phyloP scores from a whole-genome alignment of 2,113 vertebrate genomes.

The Laticauda laticaudata region DNA sequence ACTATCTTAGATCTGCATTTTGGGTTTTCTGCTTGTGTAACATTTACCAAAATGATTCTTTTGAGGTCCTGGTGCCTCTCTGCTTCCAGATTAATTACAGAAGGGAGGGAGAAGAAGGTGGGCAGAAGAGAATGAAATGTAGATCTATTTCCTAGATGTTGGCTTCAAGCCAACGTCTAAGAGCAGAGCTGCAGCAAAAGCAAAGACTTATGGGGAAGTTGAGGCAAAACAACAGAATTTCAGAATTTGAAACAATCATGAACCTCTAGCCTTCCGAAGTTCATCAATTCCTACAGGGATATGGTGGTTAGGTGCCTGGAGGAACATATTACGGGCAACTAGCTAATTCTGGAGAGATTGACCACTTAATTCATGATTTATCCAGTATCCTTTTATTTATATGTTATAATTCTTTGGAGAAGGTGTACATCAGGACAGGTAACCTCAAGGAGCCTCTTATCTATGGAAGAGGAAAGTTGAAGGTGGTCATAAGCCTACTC shows the following conservation, averaged over 20 bases:
- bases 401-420: neutral
- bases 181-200: neutral
- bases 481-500: neutral
- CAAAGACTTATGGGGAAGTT: neutral
- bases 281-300: constrained; percentile 28
- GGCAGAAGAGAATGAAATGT: neutral
- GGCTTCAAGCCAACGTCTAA: fast-evolving
- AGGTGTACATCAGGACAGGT: neutral
- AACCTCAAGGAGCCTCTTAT: neutral
- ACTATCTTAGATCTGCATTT: constrained; percentile 54
- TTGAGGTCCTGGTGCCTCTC: constrained; percentile 36
- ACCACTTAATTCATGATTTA: neutral
- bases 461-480: fast-evolving
- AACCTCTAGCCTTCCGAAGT: constrained; percentile 27
- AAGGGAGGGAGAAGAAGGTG: neutral
- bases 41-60: constrained; percentile 52
- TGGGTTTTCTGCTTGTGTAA: constrained; percentile 50
- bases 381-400: neutral
- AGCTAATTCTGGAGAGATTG: neutral
- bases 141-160: fast-evolving
- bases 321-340: neutral
- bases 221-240: neutral
- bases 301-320: neutral
- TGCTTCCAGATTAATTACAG: constrained; percentile 44
- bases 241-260: constrained; percentile 21